Evolutionary conservation across 2,888 invertebrate genomes (phyloP).

Genomic region (Oasisia sp.): DNA sequence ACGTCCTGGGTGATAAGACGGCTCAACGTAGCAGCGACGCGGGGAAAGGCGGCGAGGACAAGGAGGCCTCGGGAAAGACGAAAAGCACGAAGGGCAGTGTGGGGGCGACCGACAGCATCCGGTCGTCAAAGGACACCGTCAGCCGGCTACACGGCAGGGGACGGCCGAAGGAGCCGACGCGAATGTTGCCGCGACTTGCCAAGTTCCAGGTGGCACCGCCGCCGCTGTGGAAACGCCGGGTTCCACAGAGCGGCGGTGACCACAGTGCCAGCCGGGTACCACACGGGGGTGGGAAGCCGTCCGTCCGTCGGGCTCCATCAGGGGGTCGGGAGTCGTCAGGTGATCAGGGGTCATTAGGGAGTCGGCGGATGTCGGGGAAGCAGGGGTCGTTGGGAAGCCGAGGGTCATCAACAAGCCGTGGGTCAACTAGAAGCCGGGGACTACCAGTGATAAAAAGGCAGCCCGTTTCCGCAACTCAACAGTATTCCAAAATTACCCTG

Average conservation of each 20-base stretch:
- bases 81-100: not conserved
- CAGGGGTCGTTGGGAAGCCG: too few species aligned
- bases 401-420: not conserved
- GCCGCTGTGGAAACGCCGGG: not conserved
- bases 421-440: not conserved
- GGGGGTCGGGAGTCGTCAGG: not conserved
- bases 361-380: too few species aligned
- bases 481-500: not conserved
- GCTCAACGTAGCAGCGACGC: not conserved
- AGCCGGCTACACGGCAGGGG: not conserved
- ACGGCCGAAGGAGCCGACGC: not conserved
- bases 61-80: not conserved
- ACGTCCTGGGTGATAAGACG: not conserved
- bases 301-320: not conserved
- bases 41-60: not conserved
- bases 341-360: not conserved
- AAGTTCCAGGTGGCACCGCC: not conserved
- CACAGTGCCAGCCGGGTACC: not conserved
- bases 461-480: not conserved
- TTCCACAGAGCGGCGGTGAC: not conserved
- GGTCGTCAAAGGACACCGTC: not conserved
- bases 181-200: not conserved
- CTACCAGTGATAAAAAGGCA: not conserved
- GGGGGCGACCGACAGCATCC: not conserved
- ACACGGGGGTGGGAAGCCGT: not conserved